Conservation (phyloP, 2,113 vertebrate species). For the Cephalopterus ornatus region DNA sequence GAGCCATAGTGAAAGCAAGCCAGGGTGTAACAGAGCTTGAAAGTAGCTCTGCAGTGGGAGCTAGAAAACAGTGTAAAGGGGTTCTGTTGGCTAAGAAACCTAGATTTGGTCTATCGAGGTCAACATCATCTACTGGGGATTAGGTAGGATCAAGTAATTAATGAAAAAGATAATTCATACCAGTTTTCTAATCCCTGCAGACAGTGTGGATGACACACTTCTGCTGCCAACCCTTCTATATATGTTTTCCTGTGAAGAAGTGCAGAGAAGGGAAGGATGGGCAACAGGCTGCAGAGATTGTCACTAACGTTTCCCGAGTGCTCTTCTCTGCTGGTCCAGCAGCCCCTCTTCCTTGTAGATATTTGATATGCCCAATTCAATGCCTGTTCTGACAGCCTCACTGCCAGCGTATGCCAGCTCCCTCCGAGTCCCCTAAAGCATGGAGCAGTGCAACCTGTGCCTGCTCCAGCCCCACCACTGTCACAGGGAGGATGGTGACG, state of each 20-base stretch:
- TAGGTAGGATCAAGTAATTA: conserved; percentile 52
- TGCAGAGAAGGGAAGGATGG: neutral
- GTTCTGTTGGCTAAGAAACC: neutral
- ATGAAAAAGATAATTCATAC: conserved; percentile 43
- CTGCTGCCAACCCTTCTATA: neutral
- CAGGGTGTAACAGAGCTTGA: neutral
- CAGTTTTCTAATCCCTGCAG: conserved; percentile 29
- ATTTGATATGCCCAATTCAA: neutral
- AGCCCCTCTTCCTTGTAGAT: neutral
- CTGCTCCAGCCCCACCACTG: neutral
- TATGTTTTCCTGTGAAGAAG: neutral
- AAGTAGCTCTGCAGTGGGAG: neutral
- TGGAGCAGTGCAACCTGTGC: neutral
- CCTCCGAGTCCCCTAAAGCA: neutral
- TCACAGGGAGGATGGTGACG: fast-evolving
- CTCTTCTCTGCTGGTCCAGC: neutral
- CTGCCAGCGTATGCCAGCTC: fast-evolving
- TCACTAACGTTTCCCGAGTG: fast-evolving
- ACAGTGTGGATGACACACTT: conserved; percentile 2
- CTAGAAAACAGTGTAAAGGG: neutral
- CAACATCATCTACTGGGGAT: conserved; percentile 1
- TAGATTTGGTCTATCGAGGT: conserved; percentile 17
- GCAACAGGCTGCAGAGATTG: neutral
- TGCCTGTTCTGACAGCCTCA: neutral
- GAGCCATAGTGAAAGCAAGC: neutral